Conservation (phyloP, 2,113 vertebrate genomes). For the Apus apus region DNA sequence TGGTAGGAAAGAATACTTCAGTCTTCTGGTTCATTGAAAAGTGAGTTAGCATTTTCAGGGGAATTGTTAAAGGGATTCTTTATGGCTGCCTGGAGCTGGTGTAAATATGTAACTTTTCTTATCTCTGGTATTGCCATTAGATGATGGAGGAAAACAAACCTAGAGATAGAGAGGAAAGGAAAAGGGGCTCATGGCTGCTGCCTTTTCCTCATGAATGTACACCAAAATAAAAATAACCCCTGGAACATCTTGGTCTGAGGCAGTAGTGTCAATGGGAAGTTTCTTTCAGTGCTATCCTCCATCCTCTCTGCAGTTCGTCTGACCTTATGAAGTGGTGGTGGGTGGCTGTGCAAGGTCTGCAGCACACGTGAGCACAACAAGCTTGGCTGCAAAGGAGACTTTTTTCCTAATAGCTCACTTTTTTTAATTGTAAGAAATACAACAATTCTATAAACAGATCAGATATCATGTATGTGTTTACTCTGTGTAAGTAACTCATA, state of each 20-base stretch:
- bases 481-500: neutral
- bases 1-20: neutral
- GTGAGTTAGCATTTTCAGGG: neutral
- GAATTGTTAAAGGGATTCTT: neutral
- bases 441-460: neutral
- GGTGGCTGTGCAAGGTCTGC: neutral
- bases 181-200: neutral
- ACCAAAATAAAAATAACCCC: neutral
- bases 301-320: neutral
- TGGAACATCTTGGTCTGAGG: fast-evolving
- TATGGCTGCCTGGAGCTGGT: neutral
- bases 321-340: fast-evolving
- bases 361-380: neutral
- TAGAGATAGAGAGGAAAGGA: neutral
- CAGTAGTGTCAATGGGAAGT: neutral
- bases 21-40: neutral
- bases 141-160: neutral
- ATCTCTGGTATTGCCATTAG: neutral
- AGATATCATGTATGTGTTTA: neutral
- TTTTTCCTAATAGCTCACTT: neutral
- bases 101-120: neutral
- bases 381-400: neutral
- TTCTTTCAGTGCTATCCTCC: neutral
- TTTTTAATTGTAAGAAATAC: neutral
- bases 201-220: neutral